A percentile compares a stretch with the other conserved stretches of the same genome.
Conservation (phyloP, 2,888 invertebrate species). For the Marronus borbonicus region DNA sequence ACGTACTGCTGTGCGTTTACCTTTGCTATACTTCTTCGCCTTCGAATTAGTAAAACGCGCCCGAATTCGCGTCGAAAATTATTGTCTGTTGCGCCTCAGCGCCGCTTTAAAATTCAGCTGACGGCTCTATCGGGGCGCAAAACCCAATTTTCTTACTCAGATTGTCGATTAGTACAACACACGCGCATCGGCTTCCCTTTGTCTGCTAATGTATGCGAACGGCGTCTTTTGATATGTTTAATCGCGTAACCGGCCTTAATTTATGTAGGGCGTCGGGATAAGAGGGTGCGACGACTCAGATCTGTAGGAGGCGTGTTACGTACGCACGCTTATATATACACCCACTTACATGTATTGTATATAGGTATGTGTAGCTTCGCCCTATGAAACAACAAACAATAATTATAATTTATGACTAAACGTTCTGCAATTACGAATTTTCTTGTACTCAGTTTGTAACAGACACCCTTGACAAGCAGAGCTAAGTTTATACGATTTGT, state of each 20-base stretch:
- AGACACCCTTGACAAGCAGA: too few relatives aligned
- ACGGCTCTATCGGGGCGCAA: slow-evolving; percentile 21
- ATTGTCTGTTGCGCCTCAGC: slow-evolving; percentile 4
- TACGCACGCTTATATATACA: not conserved
- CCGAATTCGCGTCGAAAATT: not conserved
- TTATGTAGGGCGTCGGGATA: slow-evolving; percentile 22
- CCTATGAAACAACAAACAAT: slow-evolving; percentile 5
- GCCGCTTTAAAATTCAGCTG: slow-evolving; percentile 31
- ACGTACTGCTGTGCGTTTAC: too few relatives aligned
- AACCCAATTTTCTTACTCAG: slow-evolving; percentile 38
- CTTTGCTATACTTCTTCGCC: not conserved
- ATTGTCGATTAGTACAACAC: slow-evolving; percentile 31
- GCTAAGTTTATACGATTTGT: too few relatives aligned
- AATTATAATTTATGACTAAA: slow-evolving; percentile 6
- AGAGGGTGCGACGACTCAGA: not conserved
- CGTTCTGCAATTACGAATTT: too few relatives aligned
- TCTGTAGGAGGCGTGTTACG: not conserved
- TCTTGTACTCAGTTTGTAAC: too few relatives aligned
- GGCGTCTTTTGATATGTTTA: slow-evolving; percentile 43
- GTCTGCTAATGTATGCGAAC: slow-evolving; percentile 29
- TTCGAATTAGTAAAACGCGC: slow-evolving; percentile 5
- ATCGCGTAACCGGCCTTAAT: slow-evolving; percentile 35
- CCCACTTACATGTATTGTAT: not conserved
- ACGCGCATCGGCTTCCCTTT: not conserved
- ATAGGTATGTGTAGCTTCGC: not conserved